phyloP scores from a whole-genome alignment of 1,140 invertebrate species.

The Leptinotarsa defecta region DNA sequence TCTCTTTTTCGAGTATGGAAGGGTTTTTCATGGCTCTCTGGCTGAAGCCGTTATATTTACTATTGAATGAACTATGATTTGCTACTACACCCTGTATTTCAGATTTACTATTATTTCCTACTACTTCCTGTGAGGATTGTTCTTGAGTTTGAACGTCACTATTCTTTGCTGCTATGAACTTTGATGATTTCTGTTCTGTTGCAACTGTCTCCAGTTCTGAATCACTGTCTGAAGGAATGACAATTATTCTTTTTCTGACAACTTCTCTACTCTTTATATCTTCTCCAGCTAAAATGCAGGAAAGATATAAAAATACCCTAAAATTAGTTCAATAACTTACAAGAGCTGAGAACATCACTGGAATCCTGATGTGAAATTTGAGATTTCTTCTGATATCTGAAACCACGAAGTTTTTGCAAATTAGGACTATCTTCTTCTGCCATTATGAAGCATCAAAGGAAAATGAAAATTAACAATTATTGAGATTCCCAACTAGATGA shows the following conservation, averaged over 20 bases:
- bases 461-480: too few relatives aligned
- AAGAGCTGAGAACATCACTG: conserved; percentile 34
- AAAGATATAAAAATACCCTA: conserved; percentile 18
- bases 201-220: conserved; percentile 44
- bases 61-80: conserved; percentile 17
- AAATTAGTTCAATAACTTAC: conserved; percentile 36
- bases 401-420: conserved; percentile 45
- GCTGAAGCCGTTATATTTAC: conserved; percentile 27
- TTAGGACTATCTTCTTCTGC: conserved; percentile 41
- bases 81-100: neutral
- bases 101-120: conserved; percentile 1
- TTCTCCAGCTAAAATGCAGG: conserved; percentile 28
- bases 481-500: too few relatives aligned
- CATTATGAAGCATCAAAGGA: conserved; percentile 29
- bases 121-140: conserved; percentile 11
- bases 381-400: conserved; percentile 50
- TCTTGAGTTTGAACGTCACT: neutral
- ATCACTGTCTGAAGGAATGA: conserved; percentile 49
- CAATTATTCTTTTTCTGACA: conserved; percentile 36
- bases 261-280: neutral
- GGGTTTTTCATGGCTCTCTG: conserved; percentile 42
- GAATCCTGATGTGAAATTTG: conserved; percentile 37
- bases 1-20: conserved; percentile 49
- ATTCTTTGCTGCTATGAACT: conserved; percentile 11
- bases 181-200: conserved; percentile 25